phyloP scores from a whole-genome alignment of 2,888 invertebrate genomes.

The Andrena praecox region DNA sequence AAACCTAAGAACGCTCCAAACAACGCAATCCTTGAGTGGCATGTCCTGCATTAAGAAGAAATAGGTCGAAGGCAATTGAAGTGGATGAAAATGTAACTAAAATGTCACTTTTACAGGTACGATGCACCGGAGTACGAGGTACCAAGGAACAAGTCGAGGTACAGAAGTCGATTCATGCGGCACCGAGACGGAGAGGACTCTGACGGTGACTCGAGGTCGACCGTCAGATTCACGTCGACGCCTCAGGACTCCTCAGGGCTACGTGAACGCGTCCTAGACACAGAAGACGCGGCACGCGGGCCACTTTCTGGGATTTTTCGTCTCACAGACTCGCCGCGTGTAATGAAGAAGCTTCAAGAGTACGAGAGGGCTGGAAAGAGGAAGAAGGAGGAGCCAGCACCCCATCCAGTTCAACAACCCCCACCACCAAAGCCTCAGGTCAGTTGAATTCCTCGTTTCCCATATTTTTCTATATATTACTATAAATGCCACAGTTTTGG shows the following conservation, averaged over 20 bases:
- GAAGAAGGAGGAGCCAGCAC: conserved; percentile 90
- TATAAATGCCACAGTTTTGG: not conserved
- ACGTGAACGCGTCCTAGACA: conserved; percentile 92
- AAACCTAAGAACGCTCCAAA: not conserved
- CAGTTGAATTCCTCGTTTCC: conserved; percentile 29
- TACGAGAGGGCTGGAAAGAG: conserved; percentile 90
- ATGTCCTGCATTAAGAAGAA: not conserved
- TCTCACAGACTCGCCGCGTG: conserved; percentile 94
- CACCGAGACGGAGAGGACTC: conserved; percentile 91
- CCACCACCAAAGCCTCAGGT: conserved; percentile 87
- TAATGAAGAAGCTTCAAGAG: conserved; percentile 95
- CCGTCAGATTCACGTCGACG: conserved; percentile 87
- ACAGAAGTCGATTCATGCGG: conserved; percentile 85
- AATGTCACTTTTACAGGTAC: conserved; percentile 73
- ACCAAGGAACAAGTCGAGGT: conserved; percentile 82
- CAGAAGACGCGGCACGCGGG: conserved; percentile 94
- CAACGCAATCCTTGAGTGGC: not conserved
- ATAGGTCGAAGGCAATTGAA: not conserved
- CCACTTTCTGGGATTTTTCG: conserved; percentile 96
- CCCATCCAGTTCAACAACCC: conserved; percentile 84
- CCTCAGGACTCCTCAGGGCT: conserved; percentile 82
- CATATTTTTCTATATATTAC: not conserved
- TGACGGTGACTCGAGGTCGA: conserved; percentile 89
- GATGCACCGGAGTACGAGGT: conserved; percentile 83
- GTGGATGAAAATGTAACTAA: not conserved